Percentiles rank a stretch among this genome's conserved stretches.
Evolutionary conservation across 2,113 vertebrate species (phyloP).

Genomic region (Amia ocellicauda): DNA sequence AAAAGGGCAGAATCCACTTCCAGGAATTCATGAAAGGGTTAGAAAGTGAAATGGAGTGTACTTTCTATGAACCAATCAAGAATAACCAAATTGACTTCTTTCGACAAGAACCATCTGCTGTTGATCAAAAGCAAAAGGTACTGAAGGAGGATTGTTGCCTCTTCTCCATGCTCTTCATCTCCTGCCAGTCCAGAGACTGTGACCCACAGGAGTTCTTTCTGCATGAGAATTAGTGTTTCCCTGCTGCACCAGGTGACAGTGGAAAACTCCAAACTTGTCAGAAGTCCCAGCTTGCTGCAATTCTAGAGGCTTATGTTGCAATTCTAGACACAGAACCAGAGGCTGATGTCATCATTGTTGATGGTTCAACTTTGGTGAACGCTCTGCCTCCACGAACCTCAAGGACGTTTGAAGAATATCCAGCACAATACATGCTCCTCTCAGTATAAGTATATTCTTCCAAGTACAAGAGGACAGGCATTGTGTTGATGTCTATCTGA

Average conservation of each 20-base stretch:
- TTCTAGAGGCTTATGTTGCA: constrained; percentile 1
- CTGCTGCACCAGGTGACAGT: constrained; percentile 16
- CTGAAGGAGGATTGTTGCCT: constrained; percentile 23
- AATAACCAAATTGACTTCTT: constrained; percentile 17
- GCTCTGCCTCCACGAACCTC: neutral
- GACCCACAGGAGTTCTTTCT: constrained; percentile 18
- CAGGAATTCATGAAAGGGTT: too few relatives aligned
- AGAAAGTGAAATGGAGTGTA: too few relatives aligned
- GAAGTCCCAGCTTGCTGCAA: constrained; percentile 16
- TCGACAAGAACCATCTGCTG: constrained; percentile 2
- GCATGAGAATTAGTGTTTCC: constrained; percentile 20
- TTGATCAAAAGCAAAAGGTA: neutral
- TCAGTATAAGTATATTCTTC: neutral
- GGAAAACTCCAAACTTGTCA: constrained; percentile 11
- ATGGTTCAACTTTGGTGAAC: constrained; percentile 14
- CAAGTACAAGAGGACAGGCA: constrained; percentile 10
- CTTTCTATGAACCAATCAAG: constrained; percentile 24
- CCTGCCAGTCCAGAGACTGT: constrained; percentile 23
- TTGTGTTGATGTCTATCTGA: constrained; percentile 16
- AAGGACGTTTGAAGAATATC: neutral
- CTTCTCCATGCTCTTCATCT: constrained; percentile 29
- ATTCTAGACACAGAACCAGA: constrained; percentile 3
- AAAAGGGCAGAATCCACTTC: too few relatives aligned
- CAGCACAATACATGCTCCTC: neutral
- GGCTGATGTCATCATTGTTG: constrained; percentile 1